Base-by-base conservation (phyloP, 2,113 vertebrate species). In the Pachycephala philippinensis region DNA sequence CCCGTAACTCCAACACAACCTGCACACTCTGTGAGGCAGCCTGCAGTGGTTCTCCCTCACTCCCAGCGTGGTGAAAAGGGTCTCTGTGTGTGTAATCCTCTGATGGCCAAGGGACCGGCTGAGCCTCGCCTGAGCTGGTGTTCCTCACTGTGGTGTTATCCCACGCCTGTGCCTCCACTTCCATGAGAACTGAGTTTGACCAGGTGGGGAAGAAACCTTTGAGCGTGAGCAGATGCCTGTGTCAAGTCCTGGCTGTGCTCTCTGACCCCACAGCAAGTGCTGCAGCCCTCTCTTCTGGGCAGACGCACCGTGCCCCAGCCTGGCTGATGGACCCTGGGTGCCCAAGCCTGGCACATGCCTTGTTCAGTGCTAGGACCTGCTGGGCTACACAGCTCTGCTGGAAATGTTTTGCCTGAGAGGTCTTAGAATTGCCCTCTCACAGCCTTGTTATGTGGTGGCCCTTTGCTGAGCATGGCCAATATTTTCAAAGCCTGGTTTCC, bases 301-400 rank as follows among this genome's bases (percentile, higher is more conserved):
- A 30, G 3, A 6, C 4, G 22, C 2, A 1, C 18, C 0, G 1
- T 53, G 45, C 15, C 47, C 30, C 33, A 42, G 42, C 15, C 27
- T 24, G 39, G 27, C 64, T 50, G 27, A 27, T 3, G 39, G 54
- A 7, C 35, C 60, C 49, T 21, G 60, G 40, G 9, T 50, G 70
- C 39, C 72, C 68, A 68, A 10, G 56, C 30, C 75, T 44, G 39
- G 66, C 40, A 53, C 49, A 64, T n/a, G 42, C 72, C 59, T 31
- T 26, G 8, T 6, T 57, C 52, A 5, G 26, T 37, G 54, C 69
- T 74, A 26, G 33, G 11, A 40, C 33, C 39, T 39, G 15, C 53
- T 35, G 42, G 65, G 44, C 42, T 28, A 11, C 31, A 16, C 24
- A 31, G 23, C 42, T 53, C 68, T 72, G 10, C 53, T 63, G 44